Conservation (phyloP, 2,113 vertebrate genomes). For the Cryptotis parvus region DNA sequence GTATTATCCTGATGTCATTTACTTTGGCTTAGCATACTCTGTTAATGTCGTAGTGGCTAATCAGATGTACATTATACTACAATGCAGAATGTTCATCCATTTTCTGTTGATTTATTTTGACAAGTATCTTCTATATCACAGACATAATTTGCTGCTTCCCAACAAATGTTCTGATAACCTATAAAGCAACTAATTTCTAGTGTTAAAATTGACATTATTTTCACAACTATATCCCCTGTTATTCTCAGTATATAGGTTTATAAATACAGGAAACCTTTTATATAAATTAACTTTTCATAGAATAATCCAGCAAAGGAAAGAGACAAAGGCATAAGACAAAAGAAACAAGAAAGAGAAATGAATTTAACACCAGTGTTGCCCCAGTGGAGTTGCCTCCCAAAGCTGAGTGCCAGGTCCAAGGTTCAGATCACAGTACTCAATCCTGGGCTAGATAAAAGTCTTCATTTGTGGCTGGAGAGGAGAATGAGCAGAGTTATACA, state of each 20-base stretch:
- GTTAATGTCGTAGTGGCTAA: neutral
- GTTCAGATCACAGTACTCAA: too few species aligned
- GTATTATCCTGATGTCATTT: neutral
- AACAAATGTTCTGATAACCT: neutral
- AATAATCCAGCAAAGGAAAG: too few species aligned
- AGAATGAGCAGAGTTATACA: too few species aligned
- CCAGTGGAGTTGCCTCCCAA: too few species aligned
- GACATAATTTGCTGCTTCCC: neutral
- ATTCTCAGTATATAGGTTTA: neutral
- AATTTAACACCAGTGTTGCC: too few species aligned
- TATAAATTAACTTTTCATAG: neutral
- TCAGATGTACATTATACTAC: neutral
- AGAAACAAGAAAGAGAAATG: too few species aligned
- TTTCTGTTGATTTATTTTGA: neutral
- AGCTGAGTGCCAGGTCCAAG: too few species aligned
- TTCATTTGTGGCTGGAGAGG: too few species aligned
- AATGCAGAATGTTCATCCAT: neutral
- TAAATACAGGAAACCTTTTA: neutral
- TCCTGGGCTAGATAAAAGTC: too few species aligned
- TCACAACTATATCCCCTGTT: neutral
- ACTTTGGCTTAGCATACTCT: neutral
- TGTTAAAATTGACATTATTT: neutral
- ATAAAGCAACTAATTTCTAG: slow-evolving; percentile 35
- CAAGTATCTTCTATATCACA: neutral
- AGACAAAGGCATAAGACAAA: too few species aligned